Evolutionary conservation across 2,113 vertebrate genomes (phyloP).

Genomic region (Neodon shergylaensis): DNA sequence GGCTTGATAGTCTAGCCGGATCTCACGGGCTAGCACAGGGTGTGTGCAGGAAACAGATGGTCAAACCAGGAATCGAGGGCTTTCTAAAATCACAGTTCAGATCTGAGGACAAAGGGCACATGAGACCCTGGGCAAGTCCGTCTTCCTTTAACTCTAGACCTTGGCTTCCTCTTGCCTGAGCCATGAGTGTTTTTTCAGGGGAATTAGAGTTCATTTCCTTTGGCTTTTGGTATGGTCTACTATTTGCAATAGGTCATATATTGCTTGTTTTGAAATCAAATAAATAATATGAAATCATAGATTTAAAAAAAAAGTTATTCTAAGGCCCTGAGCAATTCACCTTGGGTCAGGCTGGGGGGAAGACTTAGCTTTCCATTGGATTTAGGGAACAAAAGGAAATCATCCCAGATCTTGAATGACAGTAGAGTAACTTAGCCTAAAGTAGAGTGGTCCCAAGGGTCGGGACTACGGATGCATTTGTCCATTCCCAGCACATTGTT

Average conservation of each 20-base stretch:
- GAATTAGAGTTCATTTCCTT: slow-evolving; percentile 9
- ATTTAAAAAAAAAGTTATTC: slow-evolving; percentile 18
- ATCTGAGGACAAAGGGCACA: slow-evolving; percentile 41
- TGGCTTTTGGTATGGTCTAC: background rate
- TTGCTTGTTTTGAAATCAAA: slow-evolving; percentile 46
- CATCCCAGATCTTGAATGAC: background rate
- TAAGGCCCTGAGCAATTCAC: background rate
- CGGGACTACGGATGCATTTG: background rate
- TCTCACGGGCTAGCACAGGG: slow-evolving; percentile 52
- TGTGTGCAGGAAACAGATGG: slow-evolving; percentile 71
- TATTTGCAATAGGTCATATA: background rate
- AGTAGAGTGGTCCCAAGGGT: background rate
- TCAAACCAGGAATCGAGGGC: slow-evolving; percentile 40
- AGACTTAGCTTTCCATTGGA: background rate
- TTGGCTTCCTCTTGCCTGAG: slow-evolving; percentile 37
- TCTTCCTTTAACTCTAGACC: slow-evolving; percentile 46
- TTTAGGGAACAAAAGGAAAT: background rate
- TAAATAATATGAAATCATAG: slow-evolving; percentile 5
- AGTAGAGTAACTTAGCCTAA: background rate
- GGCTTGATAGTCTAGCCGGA: slow-evolving; percentile 19
- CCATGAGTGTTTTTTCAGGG: background rate
- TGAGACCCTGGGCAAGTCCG: slow-evolving; percentile 32
- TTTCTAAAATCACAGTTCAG: slow-evolving; percentile 13
- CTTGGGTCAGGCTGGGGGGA: background rate
- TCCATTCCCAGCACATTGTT: background rate